Evolutionary conservation across 2,797 vertebrate genomes (phyloP).

Genomic region (Syngnathus acus): DNA sequence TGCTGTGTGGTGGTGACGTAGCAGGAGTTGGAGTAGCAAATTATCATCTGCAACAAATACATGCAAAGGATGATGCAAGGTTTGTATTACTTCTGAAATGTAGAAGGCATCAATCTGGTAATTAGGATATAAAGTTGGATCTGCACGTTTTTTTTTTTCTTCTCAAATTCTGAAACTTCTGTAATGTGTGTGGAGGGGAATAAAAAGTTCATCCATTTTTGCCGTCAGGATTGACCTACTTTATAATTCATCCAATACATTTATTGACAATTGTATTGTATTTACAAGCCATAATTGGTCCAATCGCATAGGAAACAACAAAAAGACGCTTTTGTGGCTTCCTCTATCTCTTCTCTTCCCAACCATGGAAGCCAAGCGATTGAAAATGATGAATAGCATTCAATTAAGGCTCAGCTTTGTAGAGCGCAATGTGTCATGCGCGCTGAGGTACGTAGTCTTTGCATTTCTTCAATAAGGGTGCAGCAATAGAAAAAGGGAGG

Average conservation of each 20-base stretch:
- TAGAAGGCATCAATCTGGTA: background rate
- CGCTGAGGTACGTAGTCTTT: constrained; percentile 47
- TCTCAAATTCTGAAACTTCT: no score
- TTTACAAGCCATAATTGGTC: background rate
- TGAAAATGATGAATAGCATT: constrained; percentile 58
- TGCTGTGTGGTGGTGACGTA: constrained; percentile 4
- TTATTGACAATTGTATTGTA: background rate
- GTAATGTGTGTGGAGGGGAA: no score
- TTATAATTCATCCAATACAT: no score
- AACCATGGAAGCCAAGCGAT: constrained; percentile 27
- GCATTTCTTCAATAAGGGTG: constrained; percentile 65
- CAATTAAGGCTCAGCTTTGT: constrained; percentile 57
- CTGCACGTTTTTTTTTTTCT: no score
- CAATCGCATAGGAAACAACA: no score
- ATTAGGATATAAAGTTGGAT: background rate
- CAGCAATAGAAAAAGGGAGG: constrained; percentile 28
- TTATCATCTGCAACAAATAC: background rate
- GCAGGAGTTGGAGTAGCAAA: background rate
- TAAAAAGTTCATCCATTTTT: no score
- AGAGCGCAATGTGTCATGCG: constrained; percentile 63
- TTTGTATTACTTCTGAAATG: background rate
- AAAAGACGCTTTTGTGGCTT: constrained; percentile 10
- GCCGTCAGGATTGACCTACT: no score
- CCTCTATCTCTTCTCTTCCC: constrained; percentile 19
- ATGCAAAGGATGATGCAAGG: background rate